These are phyloP conservation scores for Pluvialis apricaria DNA, from an alignment of 2,113 vertebrate genomes.

Conservation along the genomic window DNA sequence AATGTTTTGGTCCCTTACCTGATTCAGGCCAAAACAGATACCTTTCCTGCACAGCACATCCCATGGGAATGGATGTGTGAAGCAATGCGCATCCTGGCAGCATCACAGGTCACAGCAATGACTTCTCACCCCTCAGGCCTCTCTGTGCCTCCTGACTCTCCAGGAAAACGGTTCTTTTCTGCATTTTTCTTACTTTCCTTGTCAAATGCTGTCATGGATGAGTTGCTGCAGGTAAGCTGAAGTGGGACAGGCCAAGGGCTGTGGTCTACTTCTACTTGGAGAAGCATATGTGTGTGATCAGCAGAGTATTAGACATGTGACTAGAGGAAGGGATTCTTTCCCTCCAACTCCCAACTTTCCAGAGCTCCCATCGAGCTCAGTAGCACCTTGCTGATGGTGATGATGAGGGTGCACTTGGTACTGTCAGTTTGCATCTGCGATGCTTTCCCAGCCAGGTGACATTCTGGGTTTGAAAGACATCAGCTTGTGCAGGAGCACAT, in stretches of 20 bases:
- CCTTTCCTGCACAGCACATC: not conserved
- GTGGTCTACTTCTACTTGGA: not conserved
- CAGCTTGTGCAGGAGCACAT: not conserved
- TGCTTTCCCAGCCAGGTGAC: not conserved
- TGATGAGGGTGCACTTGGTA: not conserved
- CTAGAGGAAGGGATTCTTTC: not conserved
- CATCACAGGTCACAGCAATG: not conserved
- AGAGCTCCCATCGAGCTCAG: not conserved
- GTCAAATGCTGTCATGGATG: not conserved
- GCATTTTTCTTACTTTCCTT: not conserved
- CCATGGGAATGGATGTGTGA: not conserved
- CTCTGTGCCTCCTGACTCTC: not conserved
- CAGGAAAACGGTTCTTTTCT: not conserved
- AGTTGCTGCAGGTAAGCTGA: not conserved
- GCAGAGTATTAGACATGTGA: not conserved
- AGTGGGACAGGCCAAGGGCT: not conserved
- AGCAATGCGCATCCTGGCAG: accelerated
- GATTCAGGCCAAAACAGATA: not conserved
- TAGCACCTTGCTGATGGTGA: not conserved
- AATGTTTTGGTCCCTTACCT: not conserved
- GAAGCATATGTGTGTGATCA: not conserved
- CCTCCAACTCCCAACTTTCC: not conserved
- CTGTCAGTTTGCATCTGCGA: not conserved
- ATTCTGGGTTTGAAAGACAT: not conserved
- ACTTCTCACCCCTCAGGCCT: not conserved